Base-by-base conservation (phyloP, 2,888 invertebrate genomes). In the Amiota minor region DNA sequence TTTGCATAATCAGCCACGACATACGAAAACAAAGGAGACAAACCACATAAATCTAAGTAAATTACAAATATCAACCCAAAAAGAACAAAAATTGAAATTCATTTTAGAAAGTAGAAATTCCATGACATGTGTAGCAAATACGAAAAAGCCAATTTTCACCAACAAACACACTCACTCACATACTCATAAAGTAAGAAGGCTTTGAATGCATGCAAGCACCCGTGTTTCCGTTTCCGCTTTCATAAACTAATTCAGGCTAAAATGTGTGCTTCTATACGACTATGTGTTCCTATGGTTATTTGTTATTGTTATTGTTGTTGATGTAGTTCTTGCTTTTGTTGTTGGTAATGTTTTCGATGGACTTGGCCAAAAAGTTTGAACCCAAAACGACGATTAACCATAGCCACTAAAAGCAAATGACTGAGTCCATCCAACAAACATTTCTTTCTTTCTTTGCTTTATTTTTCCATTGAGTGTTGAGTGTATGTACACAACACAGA, bases 81-180 rank as follows among this genome's bases (percentile, higher is more conserved):
- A 35, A 12, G 10, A 10, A 35, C 67, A 20, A 11, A 56, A 56
- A 56, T 56, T 56, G 16, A 50, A 68, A 68, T 53, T 68, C 53
- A 68, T 23, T 68, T 68, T 68, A 11, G 56, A 49, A 50, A 67
- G 23, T 20, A 8, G 50, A 49, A 67, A n/a, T 67, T 67, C 14
- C 65, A 65, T 49, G 65, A 50, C 47, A 18, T 35, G 67, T 68
- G 67, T 68, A 68, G 53, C 67, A 68, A 68, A 68, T 68, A 53
- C 67, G 53, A 68, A 68, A 68, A 68, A 68, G 67, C 67, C 67
- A 68, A 68, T 68, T 68, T 68, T 35, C 35, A 68, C 50, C 67
- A 49, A 49, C 67, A 23, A n/a, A 20, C 16, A 59, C 20, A 59
- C 16, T 11, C 6, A 56, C 18, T 16, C 56, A 59, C 6, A 35